Evolutionary conservation across 2,797 vertebrate species (phyloP).

Genomic region (Heteromormyrus szaboi): DNA sequence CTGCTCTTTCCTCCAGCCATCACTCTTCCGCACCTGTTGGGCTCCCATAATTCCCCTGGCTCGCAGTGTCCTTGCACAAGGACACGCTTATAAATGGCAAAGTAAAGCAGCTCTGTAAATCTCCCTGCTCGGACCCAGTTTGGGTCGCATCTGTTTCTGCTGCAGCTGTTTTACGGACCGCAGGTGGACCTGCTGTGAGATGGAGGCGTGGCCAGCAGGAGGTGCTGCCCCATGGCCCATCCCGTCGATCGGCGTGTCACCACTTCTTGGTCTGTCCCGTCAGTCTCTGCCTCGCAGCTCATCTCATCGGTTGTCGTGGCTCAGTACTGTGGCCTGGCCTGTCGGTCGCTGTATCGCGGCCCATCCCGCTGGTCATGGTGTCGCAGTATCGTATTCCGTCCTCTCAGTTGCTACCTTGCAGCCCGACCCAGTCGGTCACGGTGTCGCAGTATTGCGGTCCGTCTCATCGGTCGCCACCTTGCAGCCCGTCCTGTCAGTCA

Average conservation of each 20-base stretch:
- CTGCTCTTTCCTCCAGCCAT: neutral
- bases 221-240: neutral
- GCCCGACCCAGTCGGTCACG: too few relatives aligned
- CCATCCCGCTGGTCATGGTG: neutral
- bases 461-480: neutral
- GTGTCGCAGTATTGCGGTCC: too few relatives aligned
- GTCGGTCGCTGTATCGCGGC: neutral
- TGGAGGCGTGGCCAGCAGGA: neutral
- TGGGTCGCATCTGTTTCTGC: neutral
- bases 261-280: neutral
- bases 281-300: neutral
- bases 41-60: slow-evolving; percentile 1
- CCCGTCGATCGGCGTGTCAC: neutral
- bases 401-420: too few relatives aligned
- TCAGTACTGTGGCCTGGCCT: neutral
- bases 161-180: neutral
- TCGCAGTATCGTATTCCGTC: too few relatives aligned
- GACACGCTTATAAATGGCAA: neutral
- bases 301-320: neutral
- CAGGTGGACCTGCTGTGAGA: neutral
- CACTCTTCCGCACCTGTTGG: neutral
- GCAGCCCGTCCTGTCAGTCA: too few relatives aligned
- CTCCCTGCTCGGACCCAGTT: neutral
- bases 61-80: neutral
- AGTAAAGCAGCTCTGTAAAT: neutral